Evolutionary conservation across 2,888 invertebrate species (phyloP).

Genomic region (Nephrotoma guestfalica): DNA sequence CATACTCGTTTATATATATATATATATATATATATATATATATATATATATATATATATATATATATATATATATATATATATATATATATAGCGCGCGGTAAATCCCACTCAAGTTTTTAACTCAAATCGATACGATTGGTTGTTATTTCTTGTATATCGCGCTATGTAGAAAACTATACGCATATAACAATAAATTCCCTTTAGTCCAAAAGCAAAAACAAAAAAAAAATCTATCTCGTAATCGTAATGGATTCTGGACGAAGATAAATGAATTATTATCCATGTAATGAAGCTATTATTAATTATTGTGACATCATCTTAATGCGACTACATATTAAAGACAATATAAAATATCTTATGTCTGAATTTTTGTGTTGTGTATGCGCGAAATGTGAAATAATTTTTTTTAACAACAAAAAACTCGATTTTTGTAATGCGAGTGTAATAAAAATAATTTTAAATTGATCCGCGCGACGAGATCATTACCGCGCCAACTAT

Average conservation of each 20-base stretch:
- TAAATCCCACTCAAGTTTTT: neutral
- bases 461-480: neutral
- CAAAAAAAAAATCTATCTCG: neutral
- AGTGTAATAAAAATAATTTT: neutral
- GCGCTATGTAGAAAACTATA: neutral
- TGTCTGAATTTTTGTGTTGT: neutral
- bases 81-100: neutral
- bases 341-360: neutral
- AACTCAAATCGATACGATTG: neutral
- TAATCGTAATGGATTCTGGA: neutral
- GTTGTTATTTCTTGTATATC: neutral
- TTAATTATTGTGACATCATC: neutral
- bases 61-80: neutral
- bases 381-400: neutral
- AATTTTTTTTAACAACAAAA: neutral
- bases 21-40: too few relatives aligned
- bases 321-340: neutral
- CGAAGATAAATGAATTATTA: neutral
- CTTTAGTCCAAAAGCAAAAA: neutral
- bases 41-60: too few relatives aligned
- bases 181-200: neutral
- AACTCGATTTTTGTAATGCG: neutral
- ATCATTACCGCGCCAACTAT: neutral
- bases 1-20: too few relatives aligned
- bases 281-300: neutral